Evolutionary conservation across 2,888 invertebrate genomes (phyloP).

Genomic region (Theretra japonica): DNA sequence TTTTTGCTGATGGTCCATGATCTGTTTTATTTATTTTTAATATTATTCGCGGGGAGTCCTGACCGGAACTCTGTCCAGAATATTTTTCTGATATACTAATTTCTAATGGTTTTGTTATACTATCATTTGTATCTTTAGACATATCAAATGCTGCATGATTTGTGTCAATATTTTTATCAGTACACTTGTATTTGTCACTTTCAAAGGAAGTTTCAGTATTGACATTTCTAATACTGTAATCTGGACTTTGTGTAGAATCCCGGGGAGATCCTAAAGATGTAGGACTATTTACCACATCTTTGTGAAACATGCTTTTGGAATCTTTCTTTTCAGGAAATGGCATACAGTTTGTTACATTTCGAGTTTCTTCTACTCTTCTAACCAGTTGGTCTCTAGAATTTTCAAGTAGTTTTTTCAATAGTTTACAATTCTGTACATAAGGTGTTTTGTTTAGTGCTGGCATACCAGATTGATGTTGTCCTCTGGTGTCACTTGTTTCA

Average conservation of each 20-base stretch:
- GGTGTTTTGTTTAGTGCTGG: conserved; percentile 36
- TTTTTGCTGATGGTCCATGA: conserved; percentile 79
- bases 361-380: conserved; percentile 49
- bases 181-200: conserved; percentile 43
- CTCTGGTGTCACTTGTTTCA: conserved; percentile 2
- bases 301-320: conserved; percentile 34
- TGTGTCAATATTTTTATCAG: conserved; percentile 52
- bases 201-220: conserved; percentile 47
- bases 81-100: conserved; percentile 74
- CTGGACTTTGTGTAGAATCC: conserved; percentile 45
- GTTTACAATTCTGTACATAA: conserved; percentile 69
- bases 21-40: conserved; percentile 87
- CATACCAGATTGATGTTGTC: neutral
- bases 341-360: conserved; percentile 50
- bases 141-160: conserved; percentile 52
- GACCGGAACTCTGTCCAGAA: conserved; percentile 71
- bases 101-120: conserved; percentile 77
- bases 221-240: conserved; percentile 38
- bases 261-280: conserved; percentile 41
- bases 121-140: conserved; percentile 61
- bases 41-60: conserved; percentile 85
- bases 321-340: conserved; percentile 48
- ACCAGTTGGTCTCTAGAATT: conserved; percentile 64
- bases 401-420: conserved; percentile 76
- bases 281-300: conserved; percentile 38